phyloP scores from a whole-genome alignment of 1,140 invertebrate species.

The Manduca sexta region DNA sequence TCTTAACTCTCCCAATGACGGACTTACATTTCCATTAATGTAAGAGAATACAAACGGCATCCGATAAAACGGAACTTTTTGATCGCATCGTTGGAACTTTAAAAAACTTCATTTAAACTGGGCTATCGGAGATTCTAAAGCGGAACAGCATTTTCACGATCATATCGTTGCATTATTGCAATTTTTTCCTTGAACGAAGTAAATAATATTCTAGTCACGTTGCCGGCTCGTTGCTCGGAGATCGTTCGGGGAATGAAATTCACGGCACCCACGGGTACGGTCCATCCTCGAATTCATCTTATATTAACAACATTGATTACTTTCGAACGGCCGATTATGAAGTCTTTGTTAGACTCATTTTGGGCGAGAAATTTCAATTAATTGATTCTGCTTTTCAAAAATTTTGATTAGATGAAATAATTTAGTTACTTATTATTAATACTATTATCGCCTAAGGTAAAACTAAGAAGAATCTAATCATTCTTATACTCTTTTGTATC shows the following conservation, averaged over 20 bases:
- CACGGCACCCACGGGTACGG: conserved; percentile 2
- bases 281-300: conserved; percentile 1
- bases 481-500: too few relatives aligned
- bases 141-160: neutral
- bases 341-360: neutral
- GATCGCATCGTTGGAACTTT: too few relatives aligned
- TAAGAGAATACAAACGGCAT: neutral
- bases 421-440: too few relatives aligned
- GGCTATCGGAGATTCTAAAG: too few relatives aligned
- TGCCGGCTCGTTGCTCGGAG: conserved; percentile 4
- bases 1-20: too few relatives aligned
- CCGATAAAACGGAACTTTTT: neutral
- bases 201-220: conserved; percentile 13
- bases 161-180: conserved; percentile 13
- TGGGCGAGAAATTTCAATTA: neutral
- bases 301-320: conserved; percentile 12
- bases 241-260: conserved; percentile 11
- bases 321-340: neutral
- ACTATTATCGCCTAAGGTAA: too few relatives aligned
- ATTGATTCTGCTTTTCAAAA: too few relatives aligned
- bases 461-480: too few relatives aligned
- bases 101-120: too few relatives aligned
- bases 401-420: too few relatives aligned
- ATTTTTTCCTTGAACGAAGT: conserved; percentile 3
- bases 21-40: neutral